Evolutionary conservation across 2,888 invertebrate species (phyloP).

Genomic region (Platycheirus rosarum): DNA sequence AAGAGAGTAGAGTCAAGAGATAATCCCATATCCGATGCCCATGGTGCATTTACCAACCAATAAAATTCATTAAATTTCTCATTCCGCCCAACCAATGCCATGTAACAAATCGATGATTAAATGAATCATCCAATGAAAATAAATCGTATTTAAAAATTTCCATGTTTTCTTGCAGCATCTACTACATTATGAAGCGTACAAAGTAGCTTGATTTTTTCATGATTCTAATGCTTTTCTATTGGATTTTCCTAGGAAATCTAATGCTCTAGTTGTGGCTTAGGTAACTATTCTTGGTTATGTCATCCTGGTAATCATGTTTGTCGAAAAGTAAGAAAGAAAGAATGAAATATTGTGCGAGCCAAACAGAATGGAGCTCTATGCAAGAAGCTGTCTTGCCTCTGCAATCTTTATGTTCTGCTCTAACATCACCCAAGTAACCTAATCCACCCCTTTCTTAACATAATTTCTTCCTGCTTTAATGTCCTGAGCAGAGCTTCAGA

Average conservation of each 20-base stretch:
- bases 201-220: slow-evolving; percentile 9
- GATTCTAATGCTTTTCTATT: slow-evolving; percentile 78
- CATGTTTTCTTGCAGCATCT: no score
- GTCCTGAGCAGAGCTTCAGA: background rate
- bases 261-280: slow-evolving; percentile 59
- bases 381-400: background rate
- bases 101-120: no score
- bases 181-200: no score
- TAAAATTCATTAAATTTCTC: background rate
- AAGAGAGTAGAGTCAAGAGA: slow-evolving; percentile 65
- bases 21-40: slow-evolving; percentile 51
- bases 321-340: slow-evolving; percentile 81
- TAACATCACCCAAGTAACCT: background rate
- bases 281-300: slow-evolving; percentile 78
- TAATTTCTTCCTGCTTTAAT: background rate
- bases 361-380: background rate
- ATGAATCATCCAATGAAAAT: no score
- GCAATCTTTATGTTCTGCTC: background rate
- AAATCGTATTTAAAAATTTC: no score
- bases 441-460: background rate
- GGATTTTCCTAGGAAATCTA: slow-evolving; percentile 81
- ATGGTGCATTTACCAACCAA: slow-evolving; percentile 25
- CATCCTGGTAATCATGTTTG: slow-evolving; percentile 82
- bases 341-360: slow-evolving; percentile 77
- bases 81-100: no score